phyloP scores from a whole-genome alignment of 2,113 vertebrate genomes.

The Origma solitaria region DNA sequence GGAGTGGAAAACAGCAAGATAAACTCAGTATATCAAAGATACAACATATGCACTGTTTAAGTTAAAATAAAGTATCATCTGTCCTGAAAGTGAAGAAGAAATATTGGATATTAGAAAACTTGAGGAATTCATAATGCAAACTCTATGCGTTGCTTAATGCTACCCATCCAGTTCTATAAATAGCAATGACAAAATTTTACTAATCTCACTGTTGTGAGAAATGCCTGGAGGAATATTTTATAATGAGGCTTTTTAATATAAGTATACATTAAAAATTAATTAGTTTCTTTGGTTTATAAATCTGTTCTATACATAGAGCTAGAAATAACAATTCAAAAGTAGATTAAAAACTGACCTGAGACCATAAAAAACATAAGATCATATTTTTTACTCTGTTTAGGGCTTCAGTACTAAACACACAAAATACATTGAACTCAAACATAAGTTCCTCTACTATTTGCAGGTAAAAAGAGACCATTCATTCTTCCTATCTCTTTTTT shows the following conservation, averaged over 20 bases:
- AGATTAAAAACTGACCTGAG: accelerated
- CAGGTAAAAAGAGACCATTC: neutral
- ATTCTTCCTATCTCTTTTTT: neutral
- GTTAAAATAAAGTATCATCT: neutral
- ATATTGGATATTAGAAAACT: neutral
- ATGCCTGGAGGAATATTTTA: neutral
- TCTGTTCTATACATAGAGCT: neutral
- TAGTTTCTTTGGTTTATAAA: neutral
- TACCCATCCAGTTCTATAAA: neutral
- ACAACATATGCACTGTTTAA: neutral
- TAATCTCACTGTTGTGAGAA: neutral
- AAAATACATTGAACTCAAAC: neutral
- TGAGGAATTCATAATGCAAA: neutral
- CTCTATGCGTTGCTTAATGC: neutral
- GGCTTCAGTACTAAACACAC: neutral
- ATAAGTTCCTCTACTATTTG: neutral
- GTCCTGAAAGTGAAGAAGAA: neutral
- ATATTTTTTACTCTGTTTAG: neutral
- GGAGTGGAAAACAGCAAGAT: neutral
- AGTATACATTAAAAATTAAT: neutral
- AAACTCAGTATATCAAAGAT: neutral
- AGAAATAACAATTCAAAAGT: neutral
- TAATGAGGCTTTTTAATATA: neutral
- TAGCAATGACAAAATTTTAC: neutral
- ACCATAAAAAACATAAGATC: neutral